These are phyloP conservation scores for Apotomis betuletana DNA, from an alignment of 2,888 invertebrate species.

Conservation along the genomic window DNA sequence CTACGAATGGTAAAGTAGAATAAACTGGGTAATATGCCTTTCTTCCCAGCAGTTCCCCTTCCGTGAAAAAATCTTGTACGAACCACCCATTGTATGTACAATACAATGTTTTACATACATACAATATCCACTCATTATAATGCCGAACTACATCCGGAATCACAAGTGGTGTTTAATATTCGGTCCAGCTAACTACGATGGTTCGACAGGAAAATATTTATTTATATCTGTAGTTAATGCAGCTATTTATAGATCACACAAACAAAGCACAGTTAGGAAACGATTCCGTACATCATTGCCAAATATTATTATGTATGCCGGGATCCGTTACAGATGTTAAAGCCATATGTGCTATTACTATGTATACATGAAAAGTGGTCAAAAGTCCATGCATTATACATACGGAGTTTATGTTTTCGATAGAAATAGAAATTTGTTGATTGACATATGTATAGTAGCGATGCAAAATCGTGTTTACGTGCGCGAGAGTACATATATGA, in stretches of 20 bases:
- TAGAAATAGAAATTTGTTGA: no score
- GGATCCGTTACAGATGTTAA: neutral
- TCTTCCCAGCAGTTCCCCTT: no score
- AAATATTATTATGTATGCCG: neutral
- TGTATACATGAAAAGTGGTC: no score
- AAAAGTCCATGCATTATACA: no score
- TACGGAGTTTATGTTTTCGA: no score
- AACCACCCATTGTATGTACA: no score
- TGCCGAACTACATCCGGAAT: constrained; percentile 5
- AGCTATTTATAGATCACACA: constrained; percentile 11
- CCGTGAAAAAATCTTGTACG: no score
- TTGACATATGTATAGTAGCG: no score
- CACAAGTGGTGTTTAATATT: constrained; percentile 1
- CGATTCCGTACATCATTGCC: constrained; percentile 3
- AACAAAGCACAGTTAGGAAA: constrained; percentile 15
- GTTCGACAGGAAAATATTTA: constrained; percentile 2
- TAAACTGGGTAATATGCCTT: no score
- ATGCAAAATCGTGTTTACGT: no score
- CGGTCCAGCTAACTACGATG: neutral
- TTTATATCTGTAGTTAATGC: neutral
- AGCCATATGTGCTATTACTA: neutral
- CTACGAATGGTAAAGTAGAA: no score
- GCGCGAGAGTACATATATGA: no score
- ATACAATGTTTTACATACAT: neutral
- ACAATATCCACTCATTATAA: constrained; percentile 5